Evolutionary conservation across 2,797 vertebrate species (phyloP).

Genomic region (Bradypodion pumilum): DNA sequence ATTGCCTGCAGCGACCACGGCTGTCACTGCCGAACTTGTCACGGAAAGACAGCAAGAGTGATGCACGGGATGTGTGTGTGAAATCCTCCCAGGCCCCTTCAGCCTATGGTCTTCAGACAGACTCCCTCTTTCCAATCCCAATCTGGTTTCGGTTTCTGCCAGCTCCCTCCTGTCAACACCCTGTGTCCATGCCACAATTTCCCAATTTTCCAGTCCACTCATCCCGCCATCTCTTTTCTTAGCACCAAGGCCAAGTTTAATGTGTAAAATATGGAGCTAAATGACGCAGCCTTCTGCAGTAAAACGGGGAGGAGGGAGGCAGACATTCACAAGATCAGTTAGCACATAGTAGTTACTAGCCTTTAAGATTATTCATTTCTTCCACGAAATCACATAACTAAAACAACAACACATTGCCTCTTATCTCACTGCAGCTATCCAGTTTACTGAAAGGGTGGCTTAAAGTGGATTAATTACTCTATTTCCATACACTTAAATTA

Average conservation of each 20-base stretch:
- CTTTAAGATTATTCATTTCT: neutral
- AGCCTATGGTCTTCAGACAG: neutral
- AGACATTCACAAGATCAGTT: conserved; percentile 25
- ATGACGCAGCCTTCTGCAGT: conserved; percentile 44
- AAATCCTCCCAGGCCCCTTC: conserved; percentile 5
- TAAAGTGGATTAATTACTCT: neutral
- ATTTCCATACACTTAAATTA: neutral
- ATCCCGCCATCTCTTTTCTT: neutral
- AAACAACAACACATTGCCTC: neutral
- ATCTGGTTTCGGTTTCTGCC: neutral
- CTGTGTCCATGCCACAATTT: neutral
- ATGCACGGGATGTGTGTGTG: conserved; percentile 2
- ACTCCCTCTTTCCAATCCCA: neutral
- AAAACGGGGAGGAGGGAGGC: conserved; percentile 20
- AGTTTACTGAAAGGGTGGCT: neutral
- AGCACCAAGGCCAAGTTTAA: conserved; percentile 26
- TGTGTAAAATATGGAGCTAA: conserved; percentile 37
- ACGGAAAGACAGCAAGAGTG: conserved; percentile 17
- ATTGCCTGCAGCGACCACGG: conserved; percentile 26
- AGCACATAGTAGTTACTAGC: neutral
- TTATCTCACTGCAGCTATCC: neutral
- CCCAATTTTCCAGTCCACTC: no score
- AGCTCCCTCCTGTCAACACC: neutral
- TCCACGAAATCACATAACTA: neutral
- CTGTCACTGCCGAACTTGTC: conserved; percentile 39